A percentile compares a stretch with the other conserved stretches of the same genome.
Conservation (phyloP, 1,140 invertebrate species). For the Aricia agestis region DNA sequence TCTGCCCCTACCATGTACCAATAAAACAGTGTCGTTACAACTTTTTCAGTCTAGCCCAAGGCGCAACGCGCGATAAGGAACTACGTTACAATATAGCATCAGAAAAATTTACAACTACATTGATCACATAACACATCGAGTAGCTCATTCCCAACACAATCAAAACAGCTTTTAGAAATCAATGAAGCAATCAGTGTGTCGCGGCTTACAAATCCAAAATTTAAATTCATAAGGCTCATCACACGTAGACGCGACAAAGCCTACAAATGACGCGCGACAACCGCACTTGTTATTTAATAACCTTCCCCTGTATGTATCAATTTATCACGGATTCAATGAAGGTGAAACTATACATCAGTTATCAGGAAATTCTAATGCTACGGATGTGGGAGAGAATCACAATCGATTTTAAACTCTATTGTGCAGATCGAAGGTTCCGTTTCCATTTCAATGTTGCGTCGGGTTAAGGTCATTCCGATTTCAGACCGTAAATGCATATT, state of each 20-base stretch:
- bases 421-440: constrained; percentile 17
- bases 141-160: neutral
- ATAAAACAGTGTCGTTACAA: no score
- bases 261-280: constrained; percentile 60
- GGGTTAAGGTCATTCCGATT: constrained; percentile 35
- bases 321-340: constrained; percentile 74
- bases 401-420: constrained; percentile 22
- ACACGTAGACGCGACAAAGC: constrained; percentile 47
- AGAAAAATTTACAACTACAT: no score
- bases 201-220: constrained; percentile 47
- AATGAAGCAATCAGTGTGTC: constrained; percentile 11
- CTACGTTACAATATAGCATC: no score
- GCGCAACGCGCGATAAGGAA: no score
- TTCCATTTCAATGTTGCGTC: neutral
- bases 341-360: constrained; percentile 70
- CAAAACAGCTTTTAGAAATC: neutral
- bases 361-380: constrained; percentile 24
- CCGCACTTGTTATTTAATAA: constrained; percentile 74
- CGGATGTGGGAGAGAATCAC: constrained; percentile 20
- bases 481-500: constrained; percentile 50
- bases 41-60: no score
- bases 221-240: constrained; percentile 41
- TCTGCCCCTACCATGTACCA: no score
- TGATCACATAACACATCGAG: no score
- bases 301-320: constrained; percentile 64